Evolutionary conservation across 2,888 invertebrate species (phyloP), one percentile per base, ranked within the genome.

Genomic region (Netelia virgata): DNA sequence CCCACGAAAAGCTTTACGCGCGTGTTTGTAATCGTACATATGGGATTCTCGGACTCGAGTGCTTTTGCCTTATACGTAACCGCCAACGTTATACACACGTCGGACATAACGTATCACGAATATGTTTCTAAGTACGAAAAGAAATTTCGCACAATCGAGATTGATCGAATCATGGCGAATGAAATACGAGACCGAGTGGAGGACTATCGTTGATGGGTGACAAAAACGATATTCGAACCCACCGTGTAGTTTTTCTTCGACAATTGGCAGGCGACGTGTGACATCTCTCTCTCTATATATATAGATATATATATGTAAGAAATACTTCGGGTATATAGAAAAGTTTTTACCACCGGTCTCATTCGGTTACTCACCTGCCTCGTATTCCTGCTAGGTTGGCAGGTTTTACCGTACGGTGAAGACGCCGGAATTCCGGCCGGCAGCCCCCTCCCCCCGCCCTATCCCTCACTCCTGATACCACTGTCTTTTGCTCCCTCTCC

Each of bases 351-450:
- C 20, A 63, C 50, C 68, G 57, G 73, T 70, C 77, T 81, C 78
- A 78, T 84, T 69, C 78, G 78, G 74, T 84, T 66, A 82, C 70
- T 82, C 78, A 84, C 84, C 82, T 82, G 84, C 66, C 61, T 43
- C 14, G 82, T 36, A 1, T 50, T 78, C 18, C 64, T 55, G 55
- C 77, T 68, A 28, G 41, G 50, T 57, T 74, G 73, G 73, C 80
- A 73, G 80, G 76, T 84, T 84, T 84, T 68, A 80, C 72, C 76
- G 23, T 70, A 16, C 10, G 41, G n/a, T 69, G 69, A 81, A 78
- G 78, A 77, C 73, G 68, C 61, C 69, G 73, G 81, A 84, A 81
- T 77, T 84, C 84, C 81, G 81, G 77, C 47, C 69, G 0, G 47
- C 69, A 61, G 68, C 36, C 66, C 79, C 63, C 75, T n/a, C 72